phyloP scores from a whole-genome alignment of 2,797 vertebrate species.

The Euphonia xanthogaster region DNA sequence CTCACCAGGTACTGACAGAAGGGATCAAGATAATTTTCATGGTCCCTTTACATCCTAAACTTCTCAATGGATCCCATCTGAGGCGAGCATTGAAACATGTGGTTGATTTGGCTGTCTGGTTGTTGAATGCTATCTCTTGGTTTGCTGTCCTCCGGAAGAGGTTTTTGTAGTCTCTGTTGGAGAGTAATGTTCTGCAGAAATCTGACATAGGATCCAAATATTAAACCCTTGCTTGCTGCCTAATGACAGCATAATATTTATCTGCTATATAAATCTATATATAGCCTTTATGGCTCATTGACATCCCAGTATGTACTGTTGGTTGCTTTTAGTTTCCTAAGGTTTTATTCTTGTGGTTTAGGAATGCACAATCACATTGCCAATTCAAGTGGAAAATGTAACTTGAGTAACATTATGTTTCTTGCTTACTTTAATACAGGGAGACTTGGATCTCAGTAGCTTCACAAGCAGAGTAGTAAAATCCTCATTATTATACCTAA shows the following conservation, averaged over 20 bases:
- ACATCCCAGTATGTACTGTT: not conserved
- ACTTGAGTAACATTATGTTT: constrained; percentile 11
- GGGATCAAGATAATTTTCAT: not conserved
- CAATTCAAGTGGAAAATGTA: constrained; percentile 51
- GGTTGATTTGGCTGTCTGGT: not conserved
- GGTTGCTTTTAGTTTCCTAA: constrained; percentile 29
- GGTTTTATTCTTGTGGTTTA: constrained; percentile 32
- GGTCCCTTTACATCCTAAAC: not conserved
- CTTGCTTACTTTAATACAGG: not conserved
- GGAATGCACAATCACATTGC: not conserved
- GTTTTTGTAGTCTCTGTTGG: not conserved
- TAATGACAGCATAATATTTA: constrained; percentile 33
- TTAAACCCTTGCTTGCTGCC: not conserved
- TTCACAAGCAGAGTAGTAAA: not conserved
- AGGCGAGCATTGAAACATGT: not conserved
- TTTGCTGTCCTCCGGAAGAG: not conserved
- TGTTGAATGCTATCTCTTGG: not conserved
- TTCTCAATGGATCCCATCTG: not conserved
- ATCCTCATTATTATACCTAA: not conserved
- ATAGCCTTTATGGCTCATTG: constrained; percentile 41
- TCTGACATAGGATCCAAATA: constrained; percentile 16
- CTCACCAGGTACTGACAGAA: not conserved
- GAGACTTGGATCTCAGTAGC: not conserved
- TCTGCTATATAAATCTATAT: constrained; percentile 37
- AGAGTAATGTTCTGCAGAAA: constrained; percentile 36